phyloP scores from a whole-genome alignment of 2,797 vertebrate species.

The Brachyrhaphis roseni region DNA sequence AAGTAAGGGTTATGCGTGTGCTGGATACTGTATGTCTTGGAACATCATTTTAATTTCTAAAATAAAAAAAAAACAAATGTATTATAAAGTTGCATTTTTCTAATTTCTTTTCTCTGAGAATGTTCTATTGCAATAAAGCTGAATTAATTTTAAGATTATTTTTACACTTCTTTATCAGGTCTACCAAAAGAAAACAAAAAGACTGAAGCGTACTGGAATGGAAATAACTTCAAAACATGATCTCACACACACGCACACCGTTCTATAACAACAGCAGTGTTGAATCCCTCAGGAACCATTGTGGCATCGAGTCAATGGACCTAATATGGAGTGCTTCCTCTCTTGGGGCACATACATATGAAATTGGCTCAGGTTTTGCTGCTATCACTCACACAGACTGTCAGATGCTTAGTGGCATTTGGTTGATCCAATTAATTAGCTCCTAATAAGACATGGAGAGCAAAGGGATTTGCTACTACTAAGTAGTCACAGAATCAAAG shows the following conservation, averaged over 20 bases:
- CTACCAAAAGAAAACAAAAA: not conserved
- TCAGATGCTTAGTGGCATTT: constrained; percentile 74
- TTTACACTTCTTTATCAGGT: not conserved
- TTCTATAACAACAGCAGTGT: constrained; percentile 54
- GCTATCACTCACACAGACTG: constrained; percentile 74
- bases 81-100: not conserved
- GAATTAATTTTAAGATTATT: not conserved
- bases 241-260: constrained; percentile 9
- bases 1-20: not conserved
- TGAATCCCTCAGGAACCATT: constrained; percentile 59
- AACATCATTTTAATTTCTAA: not conserved
- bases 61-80: not conserved
- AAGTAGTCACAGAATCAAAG: constrained; percentile 63
- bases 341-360: constrained; percentile 61
- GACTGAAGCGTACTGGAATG: not conserved
- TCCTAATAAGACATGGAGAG: constrained; percentile 69
- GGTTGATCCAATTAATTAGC: constrained; percentile 78
- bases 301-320: constrained; percentile 66
- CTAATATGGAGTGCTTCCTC: constrained; percentile 72
- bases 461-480: constrained; percentile 47
- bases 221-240: constrained; percentile 36
- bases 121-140: not conserved
- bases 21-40: not conserved
- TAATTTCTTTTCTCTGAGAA: not conserved
- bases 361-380: constrained; percentile 64